These are phyloP conservation scores for Cataglyphis livida DNA, from an alignment of 2,888 invertebrate genomes.

Conservation along the genomic window DNA sequence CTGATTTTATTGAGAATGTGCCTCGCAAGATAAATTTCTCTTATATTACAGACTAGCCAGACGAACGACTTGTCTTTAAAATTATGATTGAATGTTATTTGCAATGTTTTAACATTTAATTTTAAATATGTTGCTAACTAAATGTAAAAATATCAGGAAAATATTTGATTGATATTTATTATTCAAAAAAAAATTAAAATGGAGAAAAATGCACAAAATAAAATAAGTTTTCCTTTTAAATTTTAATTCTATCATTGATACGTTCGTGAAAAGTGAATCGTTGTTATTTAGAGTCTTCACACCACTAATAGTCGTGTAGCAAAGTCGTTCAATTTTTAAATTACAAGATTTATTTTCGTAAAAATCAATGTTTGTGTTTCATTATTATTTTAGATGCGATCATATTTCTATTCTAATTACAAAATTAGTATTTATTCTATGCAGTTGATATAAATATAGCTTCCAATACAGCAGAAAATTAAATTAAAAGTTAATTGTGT, in stretches of 20 bases:
- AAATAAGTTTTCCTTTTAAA: neutral
- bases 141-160: neutral
- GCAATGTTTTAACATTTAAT: neutral
- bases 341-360: neutral
- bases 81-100: neutral
- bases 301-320: neutral
- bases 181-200: neutral
- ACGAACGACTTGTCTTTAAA: neutral
- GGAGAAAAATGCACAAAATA: neutral
- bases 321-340: neutral
- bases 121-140: neutral
- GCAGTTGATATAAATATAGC: neutral
- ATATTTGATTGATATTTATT: neutral
- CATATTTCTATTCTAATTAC: slow-evolving; percentile 9
- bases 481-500: slow-evolving; percentile 29
- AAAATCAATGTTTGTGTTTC: neutral
- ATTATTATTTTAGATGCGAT: neutral
- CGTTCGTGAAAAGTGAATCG: neutral
- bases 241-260: neutral
- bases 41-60: neutral
- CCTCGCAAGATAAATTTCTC: slow-evolving; percentile 4
- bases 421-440: slow-evolving; percentile 13
- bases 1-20: slow-evolving; percentile 33
- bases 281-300: neutral
- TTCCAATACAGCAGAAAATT: neutral